Evolutionary conservation across 1,140 invertebrate genomes (phyloP).

Genomic region (Heterodera schachtii): DNA sequence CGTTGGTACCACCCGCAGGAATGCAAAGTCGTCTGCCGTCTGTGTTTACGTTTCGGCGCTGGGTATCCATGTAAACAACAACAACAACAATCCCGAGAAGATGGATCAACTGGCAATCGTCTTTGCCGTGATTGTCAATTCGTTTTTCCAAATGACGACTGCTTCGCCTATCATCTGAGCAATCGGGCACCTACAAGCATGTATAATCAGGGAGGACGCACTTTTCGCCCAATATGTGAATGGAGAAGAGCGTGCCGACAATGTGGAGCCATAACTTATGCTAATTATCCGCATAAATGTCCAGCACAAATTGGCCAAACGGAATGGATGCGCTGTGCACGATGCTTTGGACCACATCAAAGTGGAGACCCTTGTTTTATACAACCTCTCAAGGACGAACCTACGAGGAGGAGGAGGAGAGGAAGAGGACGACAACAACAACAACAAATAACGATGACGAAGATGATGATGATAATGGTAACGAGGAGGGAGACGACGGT

Average conservation of each 20-base stretch:
- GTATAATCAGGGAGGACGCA: not conserved
- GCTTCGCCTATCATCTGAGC: not conserved
- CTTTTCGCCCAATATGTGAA: conserved; percentile 1
- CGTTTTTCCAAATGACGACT: conserved; percentile 4
- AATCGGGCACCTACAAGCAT: not conserved
- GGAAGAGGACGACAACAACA: no score
- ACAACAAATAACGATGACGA: no score
- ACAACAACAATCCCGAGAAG: not conserved
- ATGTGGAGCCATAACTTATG: not conserved
- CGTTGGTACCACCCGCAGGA: no score
- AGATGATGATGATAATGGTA: no score
- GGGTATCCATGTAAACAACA: not conserved
- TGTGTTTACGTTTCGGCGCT: no score
- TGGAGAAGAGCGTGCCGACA: not conserved
- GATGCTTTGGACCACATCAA: not conserved
- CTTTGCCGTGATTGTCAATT: conserved; percentile 11
- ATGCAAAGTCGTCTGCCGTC: no score
- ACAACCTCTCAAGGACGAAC: not conserved
- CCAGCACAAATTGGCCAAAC: not conserved
- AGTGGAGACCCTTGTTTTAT: conserved; percentile 10
- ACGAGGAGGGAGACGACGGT: not conserved
- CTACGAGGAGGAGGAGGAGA: no score
- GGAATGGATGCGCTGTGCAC: no score
- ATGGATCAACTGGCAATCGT: not conserved
- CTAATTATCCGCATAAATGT: not conserved